A percentile compares a stretch with the other conserved stretches of the same genome.
phyloP scores from a whole-genome alignment of 2,113 vertebrate genomes.

The human (Homo sapiens) region GRCh38 chr17:62211501-62212000 shows the following conservation, averaged over 20 bases:
- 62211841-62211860: neutral
- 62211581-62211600: neutral
- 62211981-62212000: neutral
- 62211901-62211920: neutral
- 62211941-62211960: constrained; percentile 22
- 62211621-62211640: neutral
- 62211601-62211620: neutral
- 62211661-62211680: constrained; percentile 4
- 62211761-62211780: neutral
- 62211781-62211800: neutral
- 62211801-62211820: neutral
- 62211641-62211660: neutral
- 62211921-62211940: neutral
- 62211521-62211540: no score
- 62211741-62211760: neutral
- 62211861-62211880: constrained; percentile 1
- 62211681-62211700: neutral
- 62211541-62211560: no score
- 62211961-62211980: neutral
- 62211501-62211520: no score
- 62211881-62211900: constrained; percentile 30
- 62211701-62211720: neutral
- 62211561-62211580: neutral
- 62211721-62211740: neutral
- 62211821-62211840: constrained; percentile 24